Percentiles rank a stretch among this genome's conserved stretches.
These are phyloP conservation scores for Mesorhabditis belari DNA, from an alignment of 2,888 invertebrate genomes.

Conservation along the genomic window DNA sequence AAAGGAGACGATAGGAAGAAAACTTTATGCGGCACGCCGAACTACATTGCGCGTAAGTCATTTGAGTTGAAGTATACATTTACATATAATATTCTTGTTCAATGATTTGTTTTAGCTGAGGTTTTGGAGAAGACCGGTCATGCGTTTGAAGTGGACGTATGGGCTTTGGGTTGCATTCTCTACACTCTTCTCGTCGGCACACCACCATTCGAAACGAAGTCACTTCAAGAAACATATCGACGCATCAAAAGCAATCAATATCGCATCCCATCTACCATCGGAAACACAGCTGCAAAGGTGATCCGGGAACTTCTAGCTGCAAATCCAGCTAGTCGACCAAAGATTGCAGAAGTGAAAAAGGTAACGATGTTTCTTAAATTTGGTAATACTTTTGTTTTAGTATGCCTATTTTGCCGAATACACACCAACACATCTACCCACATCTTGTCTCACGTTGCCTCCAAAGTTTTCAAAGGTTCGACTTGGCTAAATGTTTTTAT, in stretches of 20 bases:
- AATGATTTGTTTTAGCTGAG: slow-evolving; percentile 65
- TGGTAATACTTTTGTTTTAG: neutral
- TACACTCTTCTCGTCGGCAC: slow-evolving; percentile 94
- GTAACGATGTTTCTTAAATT: neutral
- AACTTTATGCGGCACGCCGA: slow-evolving; percentile 98
- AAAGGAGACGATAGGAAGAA: slow-evolving; percentile 75
- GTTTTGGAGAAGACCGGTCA: slow-evolving; percentile 93
- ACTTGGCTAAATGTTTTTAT: no score
- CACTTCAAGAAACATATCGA: slow-evolving; percentile 84
- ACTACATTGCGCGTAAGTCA: slow-evolving; percentile 80
- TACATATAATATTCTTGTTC: neutral
- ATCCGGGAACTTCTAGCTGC: slow-evolving; percentile 57
- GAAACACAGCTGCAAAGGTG: slow-evolving; percentile 49
- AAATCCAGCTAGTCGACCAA: slow-evolving; percentile 57
- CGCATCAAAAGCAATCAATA: slow-evolving; percentile 92
- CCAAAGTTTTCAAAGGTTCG: no score
- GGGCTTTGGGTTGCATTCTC: slow-evolving; percentile 74
- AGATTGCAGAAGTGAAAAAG: slow-evolving; percentile 51
- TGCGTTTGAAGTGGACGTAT: slow-evolving; percentile 95
- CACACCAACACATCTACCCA: slow-evolving; percentile 76
- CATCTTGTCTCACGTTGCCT: slow-evolving; percentile 86
- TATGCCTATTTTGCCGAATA: slow-evolving; percentile 61
- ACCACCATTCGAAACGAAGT: slow-evolving; percentile 94
- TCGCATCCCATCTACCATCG: slow-evolving; percentile 61
- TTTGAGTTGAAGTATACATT: neutral